These are phyloP conservation scores for Rhinoraja longicauda DNA, from an alignment of 2,797 vertebrate genomes.

Conservation along the genomic window DNA sequence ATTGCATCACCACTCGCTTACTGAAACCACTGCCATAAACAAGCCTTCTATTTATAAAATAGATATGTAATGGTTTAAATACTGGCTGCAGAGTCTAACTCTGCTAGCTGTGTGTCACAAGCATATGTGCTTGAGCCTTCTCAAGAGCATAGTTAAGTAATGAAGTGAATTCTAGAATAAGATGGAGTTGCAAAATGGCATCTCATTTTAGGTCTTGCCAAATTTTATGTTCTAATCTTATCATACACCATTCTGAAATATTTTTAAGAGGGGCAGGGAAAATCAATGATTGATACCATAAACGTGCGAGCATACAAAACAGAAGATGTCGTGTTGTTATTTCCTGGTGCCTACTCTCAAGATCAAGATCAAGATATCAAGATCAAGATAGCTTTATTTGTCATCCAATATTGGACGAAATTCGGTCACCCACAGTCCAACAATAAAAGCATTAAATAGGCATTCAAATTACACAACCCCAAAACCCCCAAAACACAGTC, in stretches of 20 bases:
- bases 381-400: no score
- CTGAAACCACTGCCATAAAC: neutral
- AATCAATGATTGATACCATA: neutral
- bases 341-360: no score
- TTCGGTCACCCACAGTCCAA: no score
- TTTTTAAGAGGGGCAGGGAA: neutral
- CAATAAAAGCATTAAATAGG: no score
- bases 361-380: no score
- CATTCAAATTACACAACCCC: no score
- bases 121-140: neutral
- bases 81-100: neutral
- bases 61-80: neutral
- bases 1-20: neutral
- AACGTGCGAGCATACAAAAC: neutral
- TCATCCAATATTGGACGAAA: no score
- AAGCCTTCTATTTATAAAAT: neutral
- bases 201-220: neutral
- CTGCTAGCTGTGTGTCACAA: neutral
- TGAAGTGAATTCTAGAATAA: neutral
- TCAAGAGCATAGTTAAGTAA: neutral
- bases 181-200: neutral
- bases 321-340: no score
- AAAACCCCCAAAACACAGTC: no score
- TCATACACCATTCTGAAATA: neutral
- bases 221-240: neutral